Conservation (phyloP, 2,113 vertebrate genomes). For the Tenrec ecaudatus region DNA sequence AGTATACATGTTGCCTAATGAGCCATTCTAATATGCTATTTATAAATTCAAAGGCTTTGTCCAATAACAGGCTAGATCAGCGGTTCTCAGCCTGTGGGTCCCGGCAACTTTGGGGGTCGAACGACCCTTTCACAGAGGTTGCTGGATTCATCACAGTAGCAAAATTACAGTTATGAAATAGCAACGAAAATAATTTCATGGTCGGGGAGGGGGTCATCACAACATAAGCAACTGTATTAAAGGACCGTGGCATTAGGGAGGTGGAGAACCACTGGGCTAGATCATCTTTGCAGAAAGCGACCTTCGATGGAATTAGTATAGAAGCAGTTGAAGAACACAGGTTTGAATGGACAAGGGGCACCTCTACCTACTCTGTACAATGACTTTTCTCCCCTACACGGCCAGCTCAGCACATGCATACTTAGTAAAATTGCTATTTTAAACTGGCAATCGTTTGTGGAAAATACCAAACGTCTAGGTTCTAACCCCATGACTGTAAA, state of each 20-base stretch:
- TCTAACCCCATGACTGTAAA: neutral
- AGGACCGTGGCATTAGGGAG: no score
- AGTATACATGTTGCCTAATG: neutral
- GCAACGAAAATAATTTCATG: no score
- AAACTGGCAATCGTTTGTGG: neutral
- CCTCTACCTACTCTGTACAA: neutral
- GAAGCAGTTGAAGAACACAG: neutral
- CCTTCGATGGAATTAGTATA: neutral
- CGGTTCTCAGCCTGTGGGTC: no score
- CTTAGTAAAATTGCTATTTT: slow-evolving; percentile 40
- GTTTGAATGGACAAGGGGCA: accelerated
- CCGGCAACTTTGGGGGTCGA: no score
- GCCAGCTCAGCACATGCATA: neutral
- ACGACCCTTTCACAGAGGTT: no score
- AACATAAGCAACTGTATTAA: no score
- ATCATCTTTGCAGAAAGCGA: neutral
- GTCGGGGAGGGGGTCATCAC: no score
- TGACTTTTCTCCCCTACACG: accelerated
- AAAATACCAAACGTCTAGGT: slow-evolving; percentile 2
- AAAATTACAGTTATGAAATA: no score
- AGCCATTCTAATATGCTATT: neutral
- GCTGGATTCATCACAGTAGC: no score
- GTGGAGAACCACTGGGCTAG: neutral
- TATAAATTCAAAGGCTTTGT: slow-evolving; percentile 40
- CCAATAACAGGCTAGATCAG: neutral